phyloP scores from a whole-genome alignment of 2,797 vertebrate genomes.

The Adelosebastes latens region DNA sequence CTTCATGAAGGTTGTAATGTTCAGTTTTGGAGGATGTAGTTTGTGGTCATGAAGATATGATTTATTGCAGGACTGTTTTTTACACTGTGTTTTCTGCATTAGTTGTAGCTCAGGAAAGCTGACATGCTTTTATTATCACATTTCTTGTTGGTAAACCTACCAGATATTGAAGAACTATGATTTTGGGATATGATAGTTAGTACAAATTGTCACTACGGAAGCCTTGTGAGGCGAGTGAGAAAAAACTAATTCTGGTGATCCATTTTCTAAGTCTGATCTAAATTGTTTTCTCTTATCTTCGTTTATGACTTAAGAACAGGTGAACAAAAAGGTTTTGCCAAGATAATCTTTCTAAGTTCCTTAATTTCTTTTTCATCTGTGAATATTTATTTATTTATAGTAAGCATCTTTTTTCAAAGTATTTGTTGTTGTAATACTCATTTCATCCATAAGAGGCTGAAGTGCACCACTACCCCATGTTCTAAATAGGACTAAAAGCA shows the following conservation, averaged over 20 bases:
- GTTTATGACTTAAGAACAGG: neutral
- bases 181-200: neutral
- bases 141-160: neutral
- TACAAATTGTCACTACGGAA: neutral
- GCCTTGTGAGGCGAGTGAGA: accelerated
- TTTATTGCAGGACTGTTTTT: neutral
- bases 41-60: neutral
- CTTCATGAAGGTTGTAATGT: neutral
- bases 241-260: neutral
- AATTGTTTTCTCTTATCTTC: neutral
- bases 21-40: neutral
- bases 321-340: neutral
- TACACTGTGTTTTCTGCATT: neutral
- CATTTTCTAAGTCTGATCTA: neutral
- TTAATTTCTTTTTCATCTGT: neutral
- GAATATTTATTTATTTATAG: neutral
- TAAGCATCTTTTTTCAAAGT: no score
- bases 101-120: neutral
- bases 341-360: neutral
- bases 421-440: neutral
- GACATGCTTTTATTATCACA: neutral
- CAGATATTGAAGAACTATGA: neutral
- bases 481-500: no score
- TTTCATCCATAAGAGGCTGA: no score
- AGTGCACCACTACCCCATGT: no score